Conservation (phyloP, 2,888 invertebrate species). For the Lasius platythorax region DNA sequence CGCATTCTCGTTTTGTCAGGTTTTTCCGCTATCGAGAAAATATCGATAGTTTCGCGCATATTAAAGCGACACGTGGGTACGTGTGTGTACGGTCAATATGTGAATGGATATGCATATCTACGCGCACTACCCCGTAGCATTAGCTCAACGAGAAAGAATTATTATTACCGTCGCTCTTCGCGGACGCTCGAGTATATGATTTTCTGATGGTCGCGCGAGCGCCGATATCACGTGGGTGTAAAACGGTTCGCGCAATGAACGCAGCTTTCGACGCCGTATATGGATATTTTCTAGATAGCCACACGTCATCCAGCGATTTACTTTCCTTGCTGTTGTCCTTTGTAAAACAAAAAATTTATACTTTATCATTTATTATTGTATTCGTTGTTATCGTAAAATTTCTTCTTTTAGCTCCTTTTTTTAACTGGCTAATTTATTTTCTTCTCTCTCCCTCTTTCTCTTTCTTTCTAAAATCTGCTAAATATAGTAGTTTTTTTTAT, state of each 20-base stretch:
- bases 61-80: conserved; percentile 60
- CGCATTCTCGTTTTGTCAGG: background rate
- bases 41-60: conserved; percentile 40
- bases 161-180: conserved; percentile 74
- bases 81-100: conserved; percentile 69
- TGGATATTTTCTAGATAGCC: conserved; percentile 73
- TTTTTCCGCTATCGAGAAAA: conserved; percentile 8
- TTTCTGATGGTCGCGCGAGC: conserved; percentile 64
- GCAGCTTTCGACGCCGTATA: conserved; percentile 83
- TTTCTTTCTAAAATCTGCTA: background rate
- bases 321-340: background rate
- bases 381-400: background rate
- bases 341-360: background rate
- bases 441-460: background rate
- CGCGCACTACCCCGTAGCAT: conserved; percentile 71
- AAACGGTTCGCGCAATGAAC: conserved; percentile 80
- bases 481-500: background rate
- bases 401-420: background rate
- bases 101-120: conserved; percentile 83
- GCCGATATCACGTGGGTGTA: conserved; percentile 79
- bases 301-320: conserved; percentile 36
- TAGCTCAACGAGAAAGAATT: conserved; percentile 79
- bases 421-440: background rate
- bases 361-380: background rate
- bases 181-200: conserved; percentile 58